Evolutionary conservation across 2,113 vertebrate genomes (phyloP), one percentile per base, ranked within the genome.

Genomic region (Myrmecobius fasciatus): DNA sequence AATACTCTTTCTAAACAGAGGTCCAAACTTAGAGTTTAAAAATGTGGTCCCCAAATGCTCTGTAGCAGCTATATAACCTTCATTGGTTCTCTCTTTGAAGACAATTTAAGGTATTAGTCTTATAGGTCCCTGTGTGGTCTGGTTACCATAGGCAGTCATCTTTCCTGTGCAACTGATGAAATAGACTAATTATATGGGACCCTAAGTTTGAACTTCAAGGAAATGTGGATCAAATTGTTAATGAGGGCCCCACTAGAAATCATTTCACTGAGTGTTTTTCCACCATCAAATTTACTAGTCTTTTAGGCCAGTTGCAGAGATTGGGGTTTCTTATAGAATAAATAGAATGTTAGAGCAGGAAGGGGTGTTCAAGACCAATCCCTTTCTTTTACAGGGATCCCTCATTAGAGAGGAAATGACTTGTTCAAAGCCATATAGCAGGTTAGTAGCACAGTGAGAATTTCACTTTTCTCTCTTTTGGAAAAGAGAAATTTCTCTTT

Each of bases 91-190:
- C 49, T 25, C 56, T 93, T 90, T 43, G 94, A 95, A 94, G 94
- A 90, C 93, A 89, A 56, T 90, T 95, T 54, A 94, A 60, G 93
- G 95, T 94, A n/a, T 89, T 75, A 92, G 48, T 52, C 92, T 89
- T 91, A 67, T 91, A 93, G 90, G 53, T 49, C 60, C 53, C 36
- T 11, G 88, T 92, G 52, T 53, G 89, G 75, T 91, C 52, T 93
- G 90, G 48, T 90, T 88, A 53, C 43, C 91, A 22, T 36, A 9
- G 53, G 53, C 26, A 36, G 60, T 75, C 92, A 8, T 53, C 47
- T 92, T 83, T 91, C 93, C 94, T 89, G 7, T 88, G 90, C 48
- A 17, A 10, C 89, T 22, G 3, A 26, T 52, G 89, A 93, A 91
- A 46, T 6, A 92, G 95, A 36, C 53, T 3, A 47, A 47, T 89